phyloP scores from a whole-genome alignment of 1,140 invertebrate species.

The Ganaspis sp. region DNA sequence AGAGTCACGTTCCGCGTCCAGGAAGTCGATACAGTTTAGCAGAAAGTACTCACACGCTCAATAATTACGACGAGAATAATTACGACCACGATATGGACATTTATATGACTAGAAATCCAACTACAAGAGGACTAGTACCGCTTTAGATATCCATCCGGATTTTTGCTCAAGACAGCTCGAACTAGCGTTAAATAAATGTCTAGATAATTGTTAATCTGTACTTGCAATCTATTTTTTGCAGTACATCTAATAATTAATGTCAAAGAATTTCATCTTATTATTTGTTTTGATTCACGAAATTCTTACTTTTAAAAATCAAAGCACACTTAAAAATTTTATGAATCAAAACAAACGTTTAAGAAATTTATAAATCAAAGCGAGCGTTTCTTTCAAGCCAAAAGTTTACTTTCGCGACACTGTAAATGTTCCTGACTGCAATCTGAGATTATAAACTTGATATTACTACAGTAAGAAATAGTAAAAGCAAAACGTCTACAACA shows the following conservation, averaged over 20 bases:
- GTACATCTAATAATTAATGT: not conserved
- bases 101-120: constrained; percentile 93
- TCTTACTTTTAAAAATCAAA: constrained; percentile 29
- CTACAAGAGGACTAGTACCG: constrained; percentile 88
- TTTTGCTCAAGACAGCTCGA: constrained; percentile 50
- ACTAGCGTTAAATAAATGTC: constrained; percentile 13
- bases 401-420: not conserved
- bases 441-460: not conserved
- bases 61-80: constrained; percentile 92
- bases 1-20: constrained; percentile 75
- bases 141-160: constrained; percentile 78
- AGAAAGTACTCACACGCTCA: constrained; percentile 86
- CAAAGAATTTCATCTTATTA: too few relatives aligned
- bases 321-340: constrained; percentile 31
- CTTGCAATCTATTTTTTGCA: not conserved
- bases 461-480: not conserved
- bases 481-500: constrained; percentile 2
- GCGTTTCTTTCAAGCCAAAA: too few relatives aligned
- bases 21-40: constrained; percentile 82
- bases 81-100: constrained; percentile 97
- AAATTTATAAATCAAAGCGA: constrained; percentile 10
- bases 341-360: constrained; percentile 22
- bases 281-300: too few relatives aligned
- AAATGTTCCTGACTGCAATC: constrained; percentile 10
- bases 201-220: not conserved